Base-by-base conservation (phyloP, 2,888 invertebrate species). In the Nemoura dubitans region DNA sequence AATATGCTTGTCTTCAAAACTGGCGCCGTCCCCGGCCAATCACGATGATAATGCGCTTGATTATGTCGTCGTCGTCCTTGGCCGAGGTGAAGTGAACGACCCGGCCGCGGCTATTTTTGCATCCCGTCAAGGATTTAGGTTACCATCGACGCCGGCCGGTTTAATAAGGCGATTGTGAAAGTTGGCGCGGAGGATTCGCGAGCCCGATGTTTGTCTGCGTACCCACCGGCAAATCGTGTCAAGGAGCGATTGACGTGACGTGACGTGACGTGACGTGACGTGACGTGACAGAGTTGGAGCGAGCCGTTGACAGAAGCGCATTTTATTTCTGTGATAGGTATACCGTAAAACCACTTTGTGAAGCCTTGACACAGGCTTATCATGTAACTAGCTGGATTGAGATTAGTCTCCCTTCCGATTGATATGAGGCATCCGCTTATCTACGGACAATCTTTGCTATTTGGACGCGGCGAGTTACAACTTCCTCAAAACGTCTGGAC, bases 121-220 rank as follows among this genome's bases (percentile, higher is more conserved):
- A 59, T 59, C 21, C 59, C 59, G 59, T 59, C 59, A 59, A 59
- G 59, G 59, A 59, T 59, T 59, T 59, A 59, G 59, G 59, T 59
- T 59, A 59, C 16, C 59, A 59, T 59, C 59, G 14, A 3, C 21
- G 2, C 1, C 59, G 2, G 21, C 59, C 21, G 59, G 16, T 59
- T 59, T 59, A 21, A 36, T 59, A 7, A 21, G 59, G 21, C 59
- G n/a, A n/a, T 59, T 59, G 59, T 59, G 59, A 59, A 59, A 59
- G 59, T 59, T 59, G 59, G n/a, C 14, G 59, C 59, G 59, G 14
- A 21, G 6, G 14, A 59, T 59, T 59, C 59, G 59, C 59, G 5
- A 36, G 5, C 10, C 5, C 36, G 36, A 36, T 21, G 21, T 21
- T 59, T 6, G 3, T 59, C 14, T 10, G 21, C 14, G n/a, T n/a